A percentile compares a stretch with the other conserved stretches of the same genome.
Conservation (phyloP, 2,888 invertebrate species). For the Nomada fucata region DNA sequence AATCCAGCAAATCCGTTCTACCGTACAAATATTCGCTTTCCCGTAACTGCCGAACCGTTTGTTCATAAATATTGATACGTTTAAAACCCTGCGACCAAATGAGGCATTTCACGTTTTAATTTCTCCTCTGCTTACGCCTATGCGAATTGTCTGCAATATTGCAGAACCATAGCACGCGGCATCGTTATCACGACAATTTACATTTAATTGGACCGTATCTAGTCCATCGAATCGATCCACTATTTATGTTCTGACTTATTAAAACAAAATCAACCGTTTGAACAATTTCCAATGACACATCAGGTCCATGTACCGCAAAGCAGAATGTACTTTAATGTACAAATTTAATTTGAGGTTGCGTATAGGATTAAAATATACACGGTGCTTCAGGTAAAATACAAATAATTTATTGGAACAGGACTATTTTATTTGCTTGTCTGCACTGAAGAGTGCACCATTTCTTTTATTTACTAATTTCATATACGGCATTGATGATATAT, state of each 20-base stretch:
- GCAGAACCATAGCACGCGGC: slow-evolving; percentile 30
- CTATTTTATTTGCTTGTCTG: no score
- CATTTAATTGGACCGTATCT: slow-evolving; percentile 58
- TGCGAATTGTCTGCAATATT: slow-evolving; percentile 12
- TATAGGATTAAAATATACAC: neutral
- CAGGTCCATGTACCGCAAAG: neutral
- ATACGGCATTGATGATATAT: no score
- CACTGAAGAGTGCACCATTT: no score
- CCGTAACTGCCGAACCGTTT: slow-evolving; percentile 58
- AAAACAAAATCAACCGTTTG: slow-evolving; percentile 20
- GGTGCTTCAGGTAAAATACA: no score
- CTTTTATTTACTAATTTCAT: no score
- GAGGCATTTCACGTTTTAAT: slow-evolving; percentile 63
- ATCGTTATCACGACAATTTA: slow-evolving; percentile 48
- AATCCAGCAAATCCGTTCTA: slow-evolving; percentile 62
- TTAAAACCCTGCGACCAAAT: slow-evolving; percentile 59
- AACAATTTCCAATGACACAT: neutral
- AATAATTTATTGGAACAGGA: no score
- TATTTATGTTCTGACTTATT: slow-evolving; percentile 44
- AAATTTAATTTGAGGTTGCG: neutral
- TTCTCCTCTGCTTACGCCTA: slow-evolving; percentile 21
- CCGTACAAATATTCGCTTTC: slow-evolving; percentile 66
- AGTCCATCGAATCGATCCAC: slow-evolving; percentile 37
- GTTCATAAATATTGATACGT: slow-evolving; percentile 71
- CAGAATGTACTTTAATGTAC: neutral